Base-by-base conservation (phyloP, 2,113 vertebrate genomes). In the Naja naja region DNA sequence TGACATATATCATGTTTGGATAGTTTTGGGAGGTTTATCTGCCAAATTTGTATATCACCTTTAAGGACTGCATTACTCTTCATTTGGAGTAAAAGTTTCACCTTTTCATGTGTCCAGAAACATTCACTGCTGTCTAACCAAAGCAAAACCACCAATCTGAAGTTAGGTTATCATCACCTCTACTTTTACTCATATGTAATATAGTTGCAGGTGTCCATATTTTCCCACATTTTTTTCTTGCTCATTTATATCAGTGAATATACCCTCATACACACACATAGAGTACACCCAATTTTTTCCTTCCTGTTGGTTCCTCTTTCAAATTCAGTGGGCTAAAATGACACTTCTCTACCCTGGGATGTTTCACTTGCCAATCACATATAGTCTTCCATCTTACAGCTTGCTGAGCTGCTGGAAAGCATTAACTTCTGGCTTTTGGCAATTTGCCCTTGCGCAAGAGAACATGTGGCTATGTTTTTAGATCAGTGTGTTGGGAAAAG, bases 1-100 rank as follows among this genome's bases (percentile, higher is more conserved):
- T 96, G 94, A 97, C 92, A 94, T 96, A 43, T 43, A 95, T 69
- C 92, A 60, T 95, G 64, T 97, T 97, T 96, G 97, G 95, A 97
- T 93, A 96, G 30, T 87, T 87, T 91, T 91, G 6, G 18, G 25
- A 90, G 94, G 34, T 91, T 93, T 88, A 90, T 96, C 95, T 91
- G 85, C 96, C 95, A 92, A 64, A 94, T 39, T 94, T 90, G 94
- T 93, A 60, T 52, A 94, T 95, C 95, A 88, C 81, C 89, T 95
- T 89, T 95, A 91, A 95, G 95, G 94, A 54, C 58, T 95, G 22
- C 54, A 60, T 93, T 91, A 95, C 74, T 94, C 39, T 91, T 95
- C 5, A 64, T 92, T 81, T 1, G 22, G 94, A 96, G 93, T 43
- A 87, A 30, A 94, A 92, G 2, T 95, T 94, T 95, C 27, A 92